Evolutionary conservation across 2,797 vertebrate species (phyloP).

Genomic region (Enteromius paludinosus): DNA sequence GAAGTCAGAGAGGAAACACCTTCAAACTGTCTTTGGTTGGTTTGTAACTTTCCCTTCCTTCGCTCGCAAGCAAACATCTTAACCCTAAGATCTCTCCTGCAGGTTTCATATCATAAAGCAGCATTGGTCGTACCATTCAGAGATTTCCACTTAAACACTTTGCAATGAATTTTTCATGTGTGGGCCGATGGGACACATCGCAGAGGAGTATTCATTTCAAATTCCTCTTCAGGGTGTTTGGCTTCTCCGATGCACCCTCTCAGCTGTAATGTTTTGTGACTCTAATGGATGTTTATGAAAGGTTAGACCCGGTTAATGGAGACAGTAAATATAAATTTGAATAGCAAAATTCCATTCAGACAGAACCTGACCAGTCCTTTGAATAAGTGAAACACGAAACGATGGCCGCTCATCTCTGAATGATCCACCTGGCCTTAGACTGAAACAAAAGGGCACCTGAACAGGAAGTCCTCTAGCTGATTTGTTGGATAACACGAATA

Average conservation of each 20-base stretch:
- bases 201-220: constrained; percentile 28
- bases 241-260: neutral
- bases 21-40: neutral
- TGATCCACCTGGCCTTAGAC: constrained; percentile 29
- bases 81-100: neutral
- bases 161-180: constrained; percentile 23
- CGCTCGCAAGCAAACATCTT: constrained; percentile 5
- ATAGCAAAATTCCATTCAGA: constrained; percentile 7
- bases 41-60: neutral
- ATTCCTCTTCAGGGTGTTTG: constrained; percentile 27
- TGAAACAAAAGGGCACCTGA: constrained; percentile 5
- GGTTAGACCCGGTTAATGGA: neutral
- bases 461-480: neutral
- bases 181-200: constrained; percentile 16
- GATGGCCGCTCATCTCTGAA: constrained; percentile 18
- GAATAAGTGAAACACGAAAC: constrained; percentile 26
- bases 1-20: neutral
- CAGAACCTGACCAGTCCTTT: neutral
- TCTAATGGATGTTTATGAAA: constrained; percentile 3
- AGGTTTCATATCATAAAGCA: constrained; percentile 13
- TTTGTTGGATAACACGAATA: neutral
- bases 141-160: constrained; percentile 15
- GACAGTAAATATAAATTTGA: constrained; percentile 26
- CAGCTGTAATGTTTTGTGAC: constrained; percentile 19
- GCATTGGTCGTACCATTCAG: neutral